Conservation (phyloP, 2,113 vertebrate genomes). For the Rissa tridactyla region DNA sequence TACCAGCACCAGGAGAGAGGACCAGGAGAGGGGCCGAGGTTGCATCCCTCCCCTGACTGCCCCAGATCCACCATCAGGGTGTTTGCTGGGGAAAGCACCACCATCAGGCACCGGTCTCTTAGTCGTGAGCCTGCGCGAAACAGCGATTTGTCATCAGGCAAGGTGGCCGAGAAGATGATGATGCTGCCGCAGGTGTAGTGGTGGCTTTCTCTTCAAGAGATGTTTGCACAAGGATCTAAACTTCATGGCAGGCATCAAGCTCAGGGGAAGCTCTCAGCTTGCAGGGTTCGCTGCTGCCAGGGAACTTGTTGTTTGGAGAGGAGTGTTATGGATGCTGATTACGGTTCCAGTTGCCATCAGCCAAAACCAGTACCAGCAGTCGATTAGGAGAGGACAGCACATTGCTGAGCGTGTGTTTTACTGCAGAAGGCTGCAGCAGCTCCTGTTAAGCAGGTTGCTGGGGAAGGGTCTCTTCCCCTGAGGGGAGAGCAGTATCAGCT, state of each 20-base stretch:
- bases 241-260: not conserved
- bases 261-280: not conserved
- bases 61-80: not conserved
- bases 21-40: not conserved
- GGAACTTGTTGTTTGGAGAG: not conserved
- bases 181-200: not conserved
- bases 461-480: not conserved
- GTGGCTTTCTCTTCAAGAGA: not conserved
- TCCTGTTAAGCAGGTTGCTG: not conserved
- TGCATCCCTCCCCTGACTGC: not conserved
- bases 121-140: not conserved
- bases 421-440: not conserved
- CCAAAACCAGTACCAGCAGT: not conserved
- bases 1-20: not conserved
- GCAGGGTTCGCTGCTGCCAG: not conserved
- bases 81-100: not conserved
- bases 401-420: not conserved
- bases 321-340: not conserved
- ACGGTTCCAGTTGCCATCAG: not conserved
- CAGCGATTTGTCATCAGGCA: not conserved
- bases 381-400: not conserved
- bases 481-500: not conserved
- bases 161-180: not conserved
- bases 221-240: not conserved
- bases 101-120: rapidly evolving